phyloP scores from a whole-genome alignment of 2,797 vertebrate genomes.

The Dromococcyx pavoninus region DNA sequence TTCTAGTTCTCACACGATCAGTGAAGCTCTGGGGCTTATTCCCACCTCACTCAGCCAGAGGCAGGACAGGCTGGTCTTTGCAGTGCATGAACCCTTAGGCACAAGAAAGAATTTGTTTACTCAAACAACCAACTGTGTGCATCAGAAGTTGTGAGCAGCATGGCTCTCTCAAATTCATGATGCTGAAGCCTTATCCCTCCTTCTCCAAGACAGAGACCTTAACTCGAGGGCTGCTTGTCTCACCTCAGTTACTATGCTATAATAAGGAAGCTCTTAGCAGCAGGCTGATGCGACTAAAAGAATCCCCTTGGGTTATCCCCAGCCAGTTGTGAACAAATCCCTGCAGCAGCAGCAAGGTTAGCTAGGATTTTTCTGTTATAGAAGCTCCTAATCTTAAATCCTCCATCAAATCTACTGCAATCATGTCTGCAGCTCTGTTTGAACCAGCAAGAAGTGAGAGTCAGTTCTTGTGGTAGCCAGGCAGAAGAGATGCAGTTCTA shows the following conservation, averaged over 20 bases:
- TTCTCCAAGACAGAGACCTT: not conserved
- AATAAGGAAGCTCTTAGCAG: not conserved
- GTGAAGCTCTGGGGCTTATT: not conserved
- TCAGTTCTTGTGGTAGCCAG: not conserved
- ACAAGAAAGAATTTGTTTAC: not conserved
- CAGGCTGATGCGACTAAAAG: not conserved
- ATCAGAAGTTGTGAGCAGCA: not conserved
- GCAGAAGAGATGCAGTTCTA: not conserved
- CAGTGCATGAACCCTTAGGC: not conserved
- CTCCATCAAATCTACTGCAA: not conserved
- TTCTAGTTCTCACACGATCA: not conserved
- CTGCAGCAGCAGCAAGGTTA: not conserved
- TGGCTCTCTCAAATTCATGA: not conserved
- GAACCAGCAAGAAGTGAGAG: not conserved
- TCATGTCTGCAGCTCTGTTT: not conserved
- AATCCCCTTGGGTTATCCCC: not conserved
- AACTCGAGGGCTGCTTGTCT: not conserved
- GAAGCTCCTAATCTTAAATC: not conserved
- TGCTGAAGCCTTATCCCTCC: not conserved
- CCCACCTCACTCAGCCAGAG: not conserved
- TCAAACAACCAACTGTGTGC: not conserved
- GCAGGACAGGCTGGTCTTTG: not conserved
- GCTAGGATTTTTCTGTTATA: not conserved
- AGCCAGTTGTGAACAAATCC: slow-evolving; percentile 1
- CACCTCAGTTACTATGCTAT: not conserved